These are phyloP conservation scores for Helarctos malayanus DNA, from an alignment of 2,797 vertebrate species.

Conservation along the genomic window DNA sequence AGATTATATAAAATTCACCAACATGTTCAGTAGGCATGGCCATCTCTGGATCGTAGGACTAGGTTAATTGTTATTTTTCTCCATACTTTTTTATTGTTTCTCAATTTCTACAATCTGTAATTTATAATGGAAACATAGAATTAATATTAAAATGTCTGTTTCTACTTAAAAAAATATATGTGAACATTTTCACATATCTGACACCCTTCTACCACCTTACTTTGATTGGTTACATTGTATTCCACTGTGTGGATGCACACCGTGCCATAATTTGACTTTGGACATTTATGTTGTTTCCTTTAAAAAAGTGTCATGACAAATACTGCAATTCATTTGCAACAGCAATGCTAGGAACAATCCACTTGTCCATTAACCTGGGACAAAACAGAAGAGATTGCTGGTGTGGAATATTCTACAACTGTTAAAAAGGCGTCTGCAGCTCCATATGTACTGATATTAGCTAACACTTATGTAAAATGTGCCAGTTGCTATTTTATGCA, in stretches of 20 bases:
- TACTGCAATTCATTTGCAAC: background rate
- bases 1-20: background rate
- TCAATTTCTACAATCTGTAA: background rate
- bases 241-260: background rate
- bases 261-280: background rate
- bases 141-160: background rate
- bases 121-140: background rate
- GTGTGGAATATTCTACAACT: background rate
- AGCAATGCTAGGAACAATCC: background rate
- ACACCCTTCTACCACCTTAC: background rate
- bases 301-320: background rate
- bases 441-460: background rate
- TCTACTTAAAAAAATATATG: slow-evolving; percentile 14
- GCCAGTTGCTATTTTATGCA: background rate
- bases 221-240: background rate
- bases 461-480: background rate
- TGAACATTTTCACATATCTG: background rate
- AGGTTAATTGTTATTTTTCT: background rate
- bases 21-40: background rate
- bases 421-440: background rate
- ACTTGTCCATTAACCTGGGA: background rate
- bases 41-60: background rate
- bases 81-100: background rate
- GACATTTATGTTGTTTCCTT: background rate
- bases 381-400: background rate